Percentiles rank a stretch among this genome's conserved stretches.
Evolutionary conservation across 1,140 invertebrate genomes (phyloP).

Genomic region (Ceratitis capitata): DNA sequence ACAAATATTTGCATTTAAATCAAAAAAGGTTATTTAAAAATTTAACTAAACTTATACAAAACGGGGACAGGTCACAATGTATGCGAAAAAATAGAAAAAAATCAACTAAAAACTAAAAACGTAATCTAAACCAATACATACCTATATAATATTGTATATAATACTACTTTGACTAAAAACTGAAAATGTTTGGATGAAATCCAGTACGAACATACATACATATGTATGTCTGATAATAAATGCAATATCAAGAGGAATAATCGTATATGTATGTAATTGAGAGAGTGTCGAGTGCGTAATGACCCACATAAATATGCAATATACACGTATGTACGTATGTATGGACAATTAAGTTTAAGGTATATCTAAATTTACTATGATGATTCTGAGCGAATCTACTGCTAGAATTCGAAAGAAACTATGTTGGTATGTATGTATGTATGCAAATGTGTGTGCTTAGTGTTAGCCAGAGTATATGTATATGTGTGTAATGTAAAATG

Average conservation of each 20-base stretch:
- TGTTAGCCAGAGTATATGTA: too few species aligned
- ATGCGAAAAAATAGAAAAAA: background rate
- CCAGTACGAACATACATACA: too few species aligned
- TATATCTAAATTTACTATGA: background rate
- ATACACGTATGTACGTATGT: background rate
- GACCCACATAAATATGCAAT: background rate
- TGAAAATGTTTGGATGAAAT: too few species aligned
- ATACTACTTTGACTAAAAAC: background rate
- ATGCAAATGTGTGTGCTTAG: too few species aligned
- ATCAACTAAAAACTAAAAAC: background rate
- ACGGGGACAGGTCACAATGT: slow-evolving; percentile 31
- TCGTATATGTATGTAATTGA: background rate
- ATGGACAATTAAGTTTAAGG: background rate
- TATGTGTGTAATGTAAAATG: too few species aligned
- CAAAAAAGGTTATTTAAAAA: slow-evolving; percentile 26
- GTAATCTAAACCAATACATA: too few species aligned
- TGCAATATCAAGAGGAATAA: too few species aligned
- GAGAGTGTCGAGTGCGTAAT: background rate
- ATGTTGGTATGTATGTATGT: background rate
- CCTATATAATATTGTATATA: background rate
- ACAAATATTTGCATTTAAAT: slow-evolving; percentile 8
- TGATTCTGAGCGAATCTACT: background rate
- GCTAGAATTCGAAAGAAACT: background rate
- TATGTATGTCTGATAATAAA: too few species aligned
- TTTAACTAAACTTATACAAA: slow-evolving; percentile 33